These are phyloP conservation scores for Tetranychus truncatus DNA, from an alignment of 2,888 invertebrate species.

Conservation along the genomic window DNA sequence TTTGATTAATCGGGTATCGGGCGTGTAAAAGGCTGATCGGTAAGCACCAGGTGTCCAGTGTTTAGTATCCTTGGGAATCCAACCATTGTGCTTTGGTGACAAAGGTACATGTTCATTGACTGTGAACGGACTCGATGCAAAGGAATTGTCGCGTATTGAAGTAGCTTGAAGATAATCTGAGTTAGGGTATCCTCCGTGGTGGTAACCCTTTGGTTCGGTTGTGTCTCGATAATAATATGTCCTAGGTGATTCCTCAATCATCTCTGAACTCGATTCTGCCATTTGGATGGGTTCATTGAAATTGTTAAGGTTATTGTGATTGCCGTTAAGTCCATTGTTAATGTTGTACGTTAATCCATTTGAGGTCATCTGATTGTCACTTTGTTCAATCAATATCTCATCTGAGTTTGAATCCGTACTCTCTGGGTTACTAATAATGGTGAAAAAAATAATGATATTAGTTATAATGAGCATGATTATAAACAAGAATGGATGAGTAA, in stretches of 20 bases:
- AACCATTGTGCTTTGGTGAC: not conserved
- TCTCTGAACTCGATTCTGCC: not conserved
- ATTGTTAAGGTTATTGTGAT: not conserved
- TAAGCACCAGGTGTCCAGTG: constrained; percentile 4
- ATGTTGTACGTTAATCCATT: not conserved
- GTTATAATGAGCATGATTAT: too few relatives aligned
- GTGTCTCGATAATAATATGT: not conserved
- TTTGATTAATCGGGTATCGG: constrained; percentile 4
- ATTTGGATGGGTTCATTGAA: not conserved
- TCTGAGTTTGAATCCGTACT: not conserved
- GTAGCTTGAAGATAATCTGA: not conserved
- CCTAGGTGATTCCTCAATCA: not conserved
- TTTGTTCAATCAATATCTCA: not conserved
- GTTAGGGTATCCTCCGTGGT: not conserved
- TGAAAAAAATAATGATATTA: too few relatives aligned
- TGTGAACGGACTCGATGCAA: not conserved
- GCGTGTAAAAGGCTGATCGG: constrained; percentile 5
- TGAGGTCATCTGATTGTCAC: not conserved
- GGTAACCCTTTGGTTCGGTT: not conserved
- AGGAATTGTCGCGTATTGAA: not conserved
- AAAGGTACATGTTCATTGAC: not conserved
- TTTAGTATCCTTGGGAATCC: constrained; percentile 9
- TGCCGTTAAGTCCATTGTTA: not conserved
- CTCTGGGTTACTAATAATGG: not conserved
- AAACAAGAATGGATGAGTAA: not conserved